Base-by-base conservation (phyloP, 2,797 vertebrate species). In the Vespertilio murinus region DNA sequence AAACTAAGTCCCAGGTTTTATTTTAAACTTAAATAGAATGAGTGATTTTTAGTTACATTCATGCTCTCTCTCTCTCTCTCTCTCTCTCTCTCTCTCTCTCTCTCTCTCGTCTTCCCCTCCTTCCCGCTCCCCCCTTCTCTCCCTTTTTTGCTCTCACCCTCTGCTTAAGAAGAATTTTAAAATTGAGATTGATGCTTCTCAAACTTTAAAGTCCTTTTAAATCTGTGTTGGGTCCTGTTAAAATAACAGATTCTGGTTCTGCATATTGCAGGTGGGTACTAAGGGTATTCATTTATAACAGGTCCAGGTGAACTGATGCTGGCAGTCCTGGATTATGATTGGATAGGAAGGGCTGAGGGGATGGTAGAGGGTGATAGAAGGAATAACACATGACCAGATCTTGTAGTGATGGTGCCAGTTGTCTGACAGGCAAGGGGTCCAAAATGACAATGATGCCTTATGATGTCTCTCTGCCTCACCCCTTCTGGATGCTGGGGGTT, bases 1-100 rank as follows among this genome's bases (percentile, higher is more conserved):
- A 42, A 78, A 81, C 0, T 3, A 82, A 90, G 87, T 96, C 92
- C 92, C 77, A 38, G 78, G 95, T 71, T 94, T 94, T 52, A 20
- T n/a, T n/a, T 38, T 86, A 96, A 45, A 12, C 61, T 61, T 54
- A 82, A 79, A 95, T 30, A 16, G 47, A 92, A 79, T 59, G 65
- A 7, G 25, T 88, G 16, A 75, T 2, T 90, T 95, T 95, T 56
- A 47, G 80, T 22, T 64, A 77, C 69, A 23, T 56, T 81, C 83
- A 73, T 61, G 94, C 91, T 80, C 74, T 13, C 14, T 8, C 9
- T 3, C 38, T 13, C 6, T 8, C 35, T 52, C 10, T 14, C 61
- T 33, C 8, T 11, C 7, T n/a, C 3, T 16, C 22, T 54, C 10
- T 22, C 12, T 2, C 35, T 12, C 6, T 5, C 35, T 49, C 10